These are phyloP conservation scores for Coreoperca whiteheadi DNA, from an alignment of 2,113 vertebrate species.

Conservation along the genomic window DNA sequence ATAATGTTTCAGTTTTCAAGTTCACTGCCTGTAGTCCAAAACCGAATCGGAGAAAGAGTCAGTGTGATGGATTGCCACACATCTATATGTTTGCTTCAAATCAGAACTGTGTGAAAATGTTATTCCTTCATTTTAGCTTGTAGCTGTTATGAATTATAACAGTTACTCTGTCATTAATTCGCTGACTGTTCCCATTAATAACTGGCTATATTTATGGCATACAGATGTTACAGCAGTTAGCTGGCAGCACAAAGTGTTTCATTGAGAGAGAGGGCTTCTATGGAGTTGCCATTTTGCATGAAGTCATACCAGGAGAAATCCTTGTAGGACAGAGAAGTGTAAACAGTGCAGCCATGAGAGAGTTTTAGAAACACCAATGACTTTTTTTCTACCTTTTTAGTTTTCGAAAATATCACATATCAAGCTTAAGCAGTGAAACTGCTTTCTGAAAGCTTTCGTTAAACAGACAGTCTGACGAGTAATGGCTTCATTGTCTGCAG, in stretches of 20 bases:
- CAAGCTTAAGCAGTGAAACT: neutral
- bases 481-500: constrained; percentile 77
- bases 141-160: neutral
- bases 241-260: neutral
- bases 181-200: neutral
- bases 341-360: neutral
- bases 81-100: neutral
- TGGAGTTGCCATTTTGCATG: neutral
- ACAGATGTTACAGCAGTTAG: neutral
- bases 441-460: neutral
- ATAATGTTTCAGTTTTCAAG: no score
- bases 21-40: neutral
- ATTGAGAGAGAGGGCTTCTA: no score
- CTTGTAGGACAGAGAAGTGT: neutral
- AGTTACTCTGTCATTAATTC: neutral
- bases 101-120: neutral
- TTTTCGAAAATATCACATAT: neutral
- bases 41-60: neutral
- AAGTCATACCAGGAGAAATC: neutral
- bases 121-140: neutral
- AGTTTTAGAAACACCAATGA: neutral
- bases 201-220: neutral
- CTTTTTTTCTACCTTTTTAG: no score
- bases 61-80: neutral
- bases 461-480: neutral